These are phyloP conservation scores for Caprella mutica DNA, from an alignment of 2,888 invertebrate genomes.

Conservation along the genomic window DNA sequence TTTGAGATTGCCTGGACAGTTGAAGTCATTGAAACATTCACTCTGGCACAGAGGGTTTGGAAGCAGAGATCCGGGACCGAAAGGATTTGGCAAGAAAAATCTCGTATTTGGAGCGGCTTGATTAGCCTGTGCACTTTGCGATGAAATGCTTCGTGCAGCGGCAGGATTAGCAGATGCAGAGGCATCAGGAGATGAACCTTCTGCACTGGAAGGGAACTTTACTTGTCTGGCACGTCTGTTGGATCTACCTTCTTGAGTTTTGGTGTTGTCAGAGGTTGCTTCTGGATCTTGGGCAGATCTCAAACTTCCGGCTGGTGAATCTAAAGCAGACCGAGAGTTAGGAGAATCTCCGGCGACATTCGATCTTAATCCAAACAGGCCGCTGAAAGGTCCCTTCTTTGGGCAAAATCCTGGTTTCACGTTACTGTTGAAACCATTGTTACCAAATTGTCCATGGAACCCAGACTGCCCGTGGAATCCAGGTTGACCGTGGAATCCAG, in stretches of 20 bases:
- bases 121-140: neutral
- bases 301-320: no score
- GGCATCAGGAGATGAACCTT: neutral
- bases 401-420: constrained; percentile 19
- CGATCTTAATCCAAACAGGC: constrained; percentile 9
- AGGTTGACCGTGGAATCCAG: neutral
- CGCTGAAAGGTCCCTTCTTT: constrained; percentile 7
- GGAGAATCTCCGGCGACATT: neutral
- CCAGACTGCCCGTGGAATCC: no score
- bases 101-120: constrained; percentile 8
- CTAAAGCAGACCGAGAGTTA: neutral
- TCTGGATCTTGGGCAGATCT: no score
- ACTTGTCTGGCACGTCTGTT: neutral
- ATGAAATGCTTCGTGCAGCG: neutral
- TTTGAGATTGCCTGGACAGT: constrained; percentile 18
- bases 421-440: constrained; percentile 2
- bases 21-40: constrained; percentile 18
- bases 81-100: constrained; percentile 8
- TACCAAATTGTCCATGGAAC: no score
- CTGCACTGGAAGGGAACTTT: neutral
- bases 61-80: neutral
- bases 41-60: constrained; percentile 14
- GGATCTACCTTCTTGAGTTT: no score
- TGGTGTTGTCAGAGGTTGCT: neutral
- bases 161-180: neutral